Evolutionary conservation across 2,113 vertebrate genomes (phyloP).

Genomic region (Hemiscyllium ocellatum): DNA sequence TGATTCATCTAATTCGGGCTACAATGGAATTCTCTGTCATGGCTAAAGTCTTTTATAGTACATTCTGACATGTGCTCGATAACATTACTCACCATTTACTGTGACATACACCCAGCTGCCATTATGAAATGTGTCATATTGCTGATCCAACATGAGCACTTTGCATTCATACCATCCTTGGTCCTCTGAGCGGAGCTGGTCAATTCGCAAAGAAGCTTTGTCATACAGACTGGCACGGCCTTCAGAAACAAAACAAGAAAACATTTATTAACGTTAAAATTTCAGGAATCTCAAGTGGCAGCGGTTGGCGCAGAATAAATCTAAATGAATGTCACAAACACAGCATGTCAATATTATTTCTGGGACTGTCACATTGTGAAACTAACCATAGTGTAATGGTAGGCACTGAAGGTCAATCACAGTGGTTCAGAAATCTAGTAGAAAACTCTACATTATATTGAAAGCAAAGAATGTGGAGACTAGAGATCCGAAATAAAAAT

Average conservation of each 20-base stretch:
- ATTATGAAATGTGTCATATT: constrained; percentile 96
- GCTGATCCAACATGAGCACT: constrained; percentile 95
- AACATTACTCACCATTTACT: constrained; percentile 76
- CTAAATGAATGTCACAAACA: background rate
- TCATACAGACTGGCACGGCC: constrained; percentile 89
- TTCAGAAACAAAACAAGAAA: constrained; percentile 46
- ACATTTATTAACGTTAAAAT: background rate
- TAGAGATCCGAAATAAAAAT: no score
- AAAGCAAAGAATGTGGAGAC: no score
- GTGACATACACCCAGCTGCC: constrained; percentile 99
- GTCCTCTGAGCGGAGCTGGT: constrained; percentile 89
- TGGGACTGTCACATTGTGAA: background rate
- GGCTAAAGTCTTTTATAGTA: no score
- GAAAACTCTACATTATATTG: background rate
- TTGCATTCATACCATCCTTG: constrained; percentile 99
- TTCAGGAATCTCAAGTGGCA: background rate
- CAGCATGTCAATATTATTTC: background rate
- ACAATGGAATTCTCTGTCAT: background rate
- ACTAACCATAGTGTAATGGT: background rate
- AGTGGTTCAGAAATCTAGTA: background rate
- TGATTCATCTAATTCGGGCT: background rate
- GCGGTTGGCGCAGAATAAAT: background rate
- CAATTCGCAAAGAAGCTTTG: constrained; percentile 91
- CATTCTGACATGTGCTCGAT: background rate
- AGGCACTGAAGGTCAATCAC: background rate